These are phyloP conservation scores for Takifugu rubripes DNA, from an alignment of 2,797 vertebrate species.

Conservation along the genomic window DNA sequence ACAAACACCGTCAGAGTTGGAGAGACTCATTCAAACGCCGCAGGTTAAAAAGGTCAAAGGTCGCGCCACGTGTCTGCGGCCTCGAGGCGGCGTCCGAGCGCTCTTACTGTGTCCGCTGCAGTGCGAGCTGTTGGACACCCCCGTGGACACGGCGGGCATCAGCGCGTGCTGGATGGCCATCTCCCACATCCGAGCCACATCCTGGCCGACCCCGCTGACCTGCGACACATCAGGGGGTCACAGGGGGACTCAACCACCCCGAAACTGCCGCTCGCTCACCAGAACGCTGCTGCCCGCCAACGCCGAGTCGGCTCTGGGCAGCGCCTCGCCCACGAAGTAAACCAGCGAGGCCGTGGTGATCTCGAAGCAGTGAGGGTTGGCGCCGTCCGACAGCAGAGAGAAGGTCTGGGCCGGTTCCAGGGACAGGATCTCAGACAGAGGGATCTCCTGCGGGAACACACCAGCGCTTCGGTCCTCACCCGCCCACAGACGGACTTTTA, in stretches of 20 bases:
- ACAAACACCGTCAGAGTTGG: too few relatives aligned
- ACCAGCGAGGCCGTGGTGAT: constrained; percentile 87
- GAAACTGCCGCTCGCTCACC: constrained; percentile 55
- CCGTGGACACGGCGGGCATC: constrained; percentile 93
- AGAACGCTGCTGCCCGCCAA: constrained; percentile 67
- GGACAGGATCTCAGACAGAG: constrained; percentile 91
- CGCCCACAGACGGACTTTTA: too few relatives aligned
- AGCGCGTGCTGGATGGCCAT: constrained; percentile 93
- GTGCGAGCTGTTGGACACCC: constrained; percentile 77
- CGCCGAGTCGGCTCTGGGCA: constrained; percentile 41
- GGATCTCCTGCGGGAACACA: constrained; percentile 83
- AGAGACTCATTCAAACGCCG: too few relatives aligned
- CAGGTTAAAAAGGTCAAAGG: too few relatives aligned
- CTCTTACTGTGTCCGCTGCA: constrained; percentile 54
- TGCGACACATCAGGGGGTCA: constrained; percentile 9
- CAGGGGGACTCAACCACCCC: too few relatives aligned
- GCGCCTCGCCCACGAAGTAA: constrained; percentile 91
- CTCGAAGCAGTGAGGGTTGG: constrained; percentile 92
- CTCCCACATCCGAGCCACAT: constrained; percentile 94
- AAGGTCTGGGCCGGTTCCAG: constrained; percentile 87
- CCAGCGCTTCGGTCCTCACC: not conserved
- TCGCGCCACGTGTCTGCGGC: constrained; percentile 26
- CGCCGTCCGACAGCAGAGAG: constrained; percentile 80
- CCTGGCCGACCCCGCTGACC: constrained; percentile 83
- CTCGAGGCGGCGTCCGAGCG: not conserved